A percentile compares a stretch with the other conserved stretches of the same genome.
Evolutionary conservation across 2,113 vertebrate species (phyloP).

Genomic region (Rutilus rutilus): DNA sequence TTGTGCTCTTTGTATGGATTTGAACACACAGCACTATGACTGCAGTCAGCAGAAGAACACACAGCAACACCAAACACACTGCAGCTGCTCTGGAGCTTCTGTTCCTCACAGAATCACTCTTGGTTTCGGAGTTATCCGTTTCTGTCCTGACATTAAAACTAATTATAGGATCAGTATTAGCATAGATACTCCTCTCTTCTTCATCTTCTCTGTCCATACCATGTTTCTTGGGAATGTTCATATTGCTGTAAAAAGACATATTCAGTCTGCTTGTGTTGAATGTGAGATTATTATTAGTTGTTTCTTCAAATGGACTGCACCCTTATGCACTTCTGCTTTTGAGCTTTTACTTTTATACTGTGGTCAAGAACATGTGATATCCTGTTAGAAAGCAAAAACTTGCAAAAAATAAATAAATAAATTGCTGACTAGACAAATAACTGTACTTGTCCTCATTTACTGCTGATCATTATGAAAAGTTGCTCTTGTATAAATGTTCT

Average conservation of each 20-base stretch:
- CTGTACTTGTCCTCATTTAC: background rate
- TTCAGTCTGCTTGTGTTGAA: background rate
- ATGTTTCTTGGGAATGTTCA: background rate
- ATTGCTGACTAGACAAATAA: background rate
- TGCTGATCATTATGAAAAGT: background rate
- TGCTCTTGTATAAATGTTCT: background rate
- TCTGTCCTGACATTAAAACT: background rate
- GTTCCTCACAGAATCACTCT: background rate
- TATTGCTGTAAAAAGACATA: background rate
- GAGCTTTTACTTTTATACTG: background rate
- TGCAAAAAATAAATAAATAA: no score
- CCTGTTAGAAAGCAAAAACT: background rate
- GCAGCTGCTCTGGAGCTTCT: background rate
- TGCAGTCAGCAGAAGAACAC: background rate
- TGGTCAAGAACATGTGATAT: constrained; percentile 1
- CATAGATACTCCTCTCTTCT: background rate
- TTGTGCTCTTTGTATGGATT: background rate
- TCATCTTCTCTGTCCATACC: background rate
- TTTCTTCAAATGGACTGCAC: background rate
- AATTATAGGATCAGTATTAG: background rate
- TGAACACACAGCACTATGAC: background rate
- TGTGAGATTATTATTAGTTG: background rate
- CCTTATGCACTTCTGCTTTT: background rate
- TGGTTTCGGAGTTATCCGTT: background rate
- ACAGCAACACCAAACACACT: background rate